Evolutionary conservation across 2,888 invertebrate species (phyloP), one percentile per base, ranked within the genome.

Genomic region (Drosophila mayaguana): DNA sequence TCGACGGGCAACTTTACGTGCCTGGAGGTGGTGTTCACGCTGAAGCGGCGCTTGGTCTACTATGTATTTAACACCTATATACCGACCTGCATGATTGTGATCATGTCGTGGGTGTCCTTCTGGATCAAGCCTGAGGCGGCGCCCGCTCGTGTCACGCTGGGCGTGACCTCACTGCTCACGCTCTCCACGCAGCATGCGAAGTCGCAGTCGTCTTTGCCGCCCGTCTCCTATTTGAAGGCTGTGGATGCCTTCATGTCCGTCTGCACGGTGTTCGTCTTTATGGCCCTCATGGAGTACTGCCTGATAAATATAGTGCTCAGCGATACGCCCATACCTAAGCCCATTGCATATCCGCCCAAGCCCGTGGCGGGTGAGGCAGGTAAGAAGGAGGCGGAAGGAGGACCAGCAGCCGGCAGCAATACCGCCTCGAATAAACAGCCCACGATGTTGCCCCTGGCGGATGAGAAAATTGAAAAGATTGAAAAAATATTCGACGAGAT

Each of bases 31-130:
- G 95, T 97, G 72, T 98, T 98, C 93, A 97, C 97, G 60, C 93
- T 98, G 84, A 97, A 97, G 92, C 94, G 98, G 34, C 95, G 98
- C 5, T 94, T 98, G 60, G 98, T 98, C 2, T 98, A 98, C 93
- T 98, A 97, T 91, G 94, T 98, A 59, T 98, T 98, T 93, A 98
- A 98, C 93, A 98, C 98, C 0, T 98, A 98, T 92, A 96, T 98
- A 89, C 98, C 98, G 5, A 98, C 98, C 18, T 98, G 97, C 91
- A 95, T 98, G 89, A 98, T 98, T 88, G 98, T 98, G 74, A 97
- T 98, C 64, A 97, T 98, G 97, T 98, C 98, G 95, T 98, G 98
- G 98, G 97, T 98, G 6, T 97, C 97, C 0, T 98, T 98, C 93
- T 98, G 98, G 98, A 97, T 98, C 86, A 97, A 97, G 92, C 97